Percentiles rank a stretch among this genome's conserved stretches.
Conservation (phyloP, 2,888 invertebrate genomes). For the Proisotoma minuta region DNA sequence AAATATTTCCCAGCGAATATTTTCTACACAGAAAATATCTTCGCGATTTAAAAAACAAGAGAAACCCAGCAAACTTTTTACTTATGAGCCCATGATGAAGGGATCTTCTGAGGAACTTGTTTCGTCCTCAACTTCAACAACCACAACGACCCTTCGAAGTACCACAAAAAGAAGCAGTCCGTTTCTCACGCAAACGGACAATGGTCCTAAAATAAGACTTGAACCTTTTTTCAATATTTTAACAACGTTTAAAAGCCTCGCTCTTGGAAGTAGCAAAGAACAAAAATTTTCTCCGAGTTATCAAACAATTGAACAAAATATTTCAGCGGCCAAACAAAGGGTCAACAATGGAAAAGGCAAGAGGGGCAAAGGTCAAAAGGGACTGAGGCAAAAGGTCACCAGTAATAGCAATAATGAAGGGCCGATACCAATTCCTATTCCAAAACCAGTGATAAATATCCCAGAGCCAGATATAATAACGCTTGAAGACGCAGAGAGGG, state of each 20-base stretch:
- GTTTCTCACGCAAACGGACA: background rate
- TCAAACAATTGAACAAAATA: constrained; percentile 28
- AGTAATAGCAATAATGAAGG: too few relatives aligned
- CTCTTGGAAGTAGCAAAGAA: constrained; percentile 10
- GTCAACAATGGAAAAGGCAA: background rate
- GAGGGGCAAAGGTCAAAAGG: too few relatives aligned
- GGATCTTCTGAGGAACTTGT: background rate
- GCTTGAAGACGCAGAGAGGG: background rate
- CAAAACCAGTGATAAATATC: constrained; percentile 25
- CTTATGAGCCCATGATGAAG: background rate
- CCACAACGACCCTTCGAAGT: constrained; percentile 20
- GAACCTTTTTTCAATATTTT: constrained; percentile 35
- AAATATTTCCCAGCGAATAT: background rate
- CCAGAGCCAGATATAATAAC: constrained; percentile 6
- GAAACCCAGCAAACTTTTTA: background rate
- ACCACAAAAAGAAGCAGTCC: background rate
- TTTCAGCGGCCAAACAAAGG: constrained; percentile 4
- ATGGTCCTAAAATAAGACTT: constrained; percentile 27
- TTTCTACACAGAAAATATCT: background rate
- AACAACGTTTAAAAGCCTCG: constrained; percentile 20
- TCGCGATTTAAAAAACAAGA: background rate
- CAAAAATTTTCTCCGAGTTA: constrained; percentile 26
- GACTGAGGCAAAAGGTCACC: too few relatives aligned
- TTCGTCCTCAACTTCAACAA: background rate
- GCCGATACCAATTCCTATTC: constrained; percentile 18